A percentile compares a stretch with the other conserved stretches of the same genome.
Conservation (phyloP, 2,888 invertebrate species). For the Caenorhabditis sulstoni region DNA sequence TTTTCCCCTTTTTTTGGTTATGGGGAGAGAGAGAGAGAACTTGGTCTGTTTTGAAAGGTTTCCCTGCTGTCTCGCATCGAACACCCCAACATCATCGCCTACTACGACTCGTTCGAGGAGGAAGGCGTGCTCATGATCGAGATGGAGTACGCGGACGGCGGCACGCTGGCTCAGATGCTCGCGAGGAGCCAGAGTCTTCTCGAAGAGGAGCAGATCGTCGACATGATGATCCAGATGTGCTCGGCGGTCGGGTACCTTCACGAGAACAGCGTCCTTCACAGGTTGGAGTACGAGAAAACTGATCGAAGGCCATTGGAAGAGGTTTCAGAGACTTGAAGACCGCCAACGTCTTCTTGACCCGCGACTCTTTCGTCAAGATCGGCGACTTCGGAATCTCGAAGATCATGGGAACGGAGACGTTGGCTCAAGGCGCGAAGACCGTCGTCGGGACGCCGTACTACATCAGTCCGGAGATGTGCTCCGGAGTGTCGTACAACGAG, state of each 20-base stretch:
- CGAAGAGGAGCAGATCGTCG: slow-evolving; percentile 83
- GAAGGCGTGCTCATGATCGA: slow-evolving; percentile 87
- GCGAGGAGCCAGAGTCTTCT: slow-evolving; percentile 83
- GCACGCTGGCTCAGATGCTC: slow-evolving; percentile 86
- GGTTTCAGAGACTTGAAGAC: slow-evolving; percentile 86
- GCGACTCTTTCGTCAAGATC: slow-evolving; percentile 85
- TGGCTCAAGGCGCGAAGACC: slow-evolving; percentile 81
- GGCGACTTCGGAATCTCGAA: slow-evolving; percentile 89
- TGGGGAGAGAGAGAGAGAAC: not conserved
- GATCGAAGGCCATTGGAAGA: too few relatives aligned
- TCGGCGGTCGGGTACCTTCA: slow-evolving; percentile 87
- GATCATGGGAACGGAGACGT: slow-evolving; percentile 85
- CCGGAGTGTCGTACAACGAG: slow-evolving; percentile 87
- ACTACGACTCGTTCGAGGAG: slow-evolving; percentile 87
- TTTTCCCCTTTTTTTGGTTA: not conserved
- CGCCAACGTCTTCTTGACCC: slow-evolving; percentile 87
- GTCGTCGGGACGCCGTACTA: slow-evolving; percentile 83
- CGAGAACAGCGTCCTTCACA: slow-evolving; percentile 84
- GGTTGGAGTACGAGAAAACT: slow-evolving; percentile 75
- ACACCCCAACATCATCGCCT: slow-evolving; percentile 86
- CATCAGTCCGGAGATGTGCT: slow-evolving; percentile 84
- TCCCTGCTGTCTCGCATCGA: slow-evolving; percentile 86
- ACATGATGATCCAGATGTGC: slow-evolving; percentile 84
- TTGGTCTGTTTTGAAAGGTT: slow-evolving; percentile 55
- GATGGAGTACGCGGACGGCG: slow-evolving; percentile 89